Evolutionary conservation across 2,113 vertebrate genomes (phyloP).

Genomic region (Ceratotherium simum): DNA sequence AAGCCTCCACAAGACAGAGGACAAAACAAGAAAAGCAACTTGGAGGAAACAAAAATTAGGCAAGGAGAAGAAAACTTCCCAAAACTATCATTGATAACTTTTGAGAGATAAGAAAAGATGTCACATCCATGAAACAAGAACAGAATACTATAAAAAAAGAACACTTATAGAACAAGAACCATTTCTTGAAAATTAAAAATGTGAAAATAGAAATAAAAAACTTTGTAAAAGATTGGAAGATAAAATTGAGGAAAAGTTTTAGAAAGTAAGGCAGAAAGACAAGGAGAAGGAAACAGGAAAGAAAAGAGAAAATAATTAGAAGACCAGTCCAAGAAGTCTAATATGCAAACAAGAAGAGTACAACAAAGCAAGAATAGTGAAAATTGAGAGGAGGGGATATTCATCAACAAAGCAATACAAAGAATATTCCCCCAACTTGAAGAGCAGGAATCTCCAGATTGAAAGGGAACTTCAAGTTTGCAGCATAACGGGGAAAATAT

Average conservation of each 20-base stretch:
- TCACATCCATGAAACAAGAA: not conserved
- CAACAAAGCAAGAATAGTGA: not conserved
- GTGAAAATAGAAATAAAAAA: not conserved
- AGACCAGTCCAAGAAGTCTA: not conserved
- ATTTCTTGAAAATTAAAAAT: not conserved
- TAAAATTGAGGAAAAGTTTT: not conserved
- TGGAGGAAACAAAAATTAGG: not conserved
- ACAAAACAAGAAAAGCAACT: not conserved
- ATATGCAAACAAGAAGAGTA: not conserved
- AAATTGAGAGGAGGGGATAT: not conserved
- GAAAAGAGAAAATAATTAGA: not conserved
- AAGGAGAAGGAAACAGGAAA: not conserved
- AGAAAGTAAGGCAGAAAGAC: not conserved
- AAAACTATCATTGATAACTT: not conserved
- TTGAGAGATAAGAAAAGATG: not conserved
- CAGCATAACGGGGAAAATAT: not conserved
- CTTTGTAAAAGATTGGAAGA: not conserved
- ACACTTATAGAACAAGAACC: not conserved
- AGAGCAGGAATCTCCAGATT: not conserved
- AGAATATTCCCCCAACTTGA: not conserved
- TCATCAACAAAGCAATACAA: not conserved
- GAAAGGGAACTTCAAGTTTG: not conserved
- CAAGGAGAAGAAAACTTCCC: not conserved
- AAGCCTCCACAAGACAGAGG: not conserved
- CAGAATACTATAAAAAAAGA: conserved; percentile 11